Evolutionary conservation across 2,797 vertebrate species (phyloP), one percentile per base, ranked within the genome.

Genomic region (Salmo trutta): DNA sequence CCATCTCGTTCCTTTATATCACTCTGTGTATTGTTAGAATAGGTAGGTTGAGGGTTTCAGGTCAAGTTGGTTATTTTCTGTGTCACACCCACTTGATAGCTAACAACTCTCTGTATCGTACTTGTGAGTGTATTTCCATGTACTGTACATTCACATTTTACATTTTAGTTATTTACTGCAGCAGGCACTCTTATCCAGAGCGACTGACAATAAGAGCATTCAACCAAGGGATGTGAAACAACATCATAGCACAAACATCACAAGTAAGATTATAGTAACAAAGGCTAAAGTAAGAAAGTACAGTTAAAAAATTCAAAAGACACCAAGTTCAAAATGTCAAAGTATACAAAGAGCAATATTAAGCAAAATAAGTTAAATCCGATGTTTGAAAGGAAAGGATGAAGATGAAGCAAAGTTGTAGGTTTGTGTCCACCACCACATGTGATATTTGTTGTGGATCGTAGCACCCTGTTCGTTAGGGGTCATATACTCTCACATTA

Each of bases 1-100:
- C 73, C 66, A 53, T 69, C 56, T 52, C 36, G 29, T 31, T 66
- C 33, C 56, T 76, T 56, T 74, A 41, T 47, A 21, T 8, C 52
- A 71, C 47, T 54, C 71, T 71, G 14, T 73, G 14, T 27, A 7
- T 29, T 31, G 24, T n/a, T n/a, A 27, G 21, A 27, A 65, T 24
- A 27, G 64, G 27, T n/a, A 24, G 64, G 10, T 65, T 65, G 64
- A 10, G 10, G 6, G 8, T 47, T 47, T 27, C 62, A 65, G 62
- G n/a, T 31, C 12, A 67, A 67, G 27, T 27, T 29, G 12, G 64
- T 27, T 15, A 27, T 66, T 66, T 14, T 16, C 16, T 67, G n/a
- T n/a, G n/a, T 17, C 54, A 59, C n/a, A 59, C 54, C 54, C 54
- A 59, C 54, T 59, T 59, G 54, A 59, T 59, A 59, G 54, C n/a